Base-by-base conservation (phyloP, 2,797 vertebrate species). In the Carapus acus region DNA sequence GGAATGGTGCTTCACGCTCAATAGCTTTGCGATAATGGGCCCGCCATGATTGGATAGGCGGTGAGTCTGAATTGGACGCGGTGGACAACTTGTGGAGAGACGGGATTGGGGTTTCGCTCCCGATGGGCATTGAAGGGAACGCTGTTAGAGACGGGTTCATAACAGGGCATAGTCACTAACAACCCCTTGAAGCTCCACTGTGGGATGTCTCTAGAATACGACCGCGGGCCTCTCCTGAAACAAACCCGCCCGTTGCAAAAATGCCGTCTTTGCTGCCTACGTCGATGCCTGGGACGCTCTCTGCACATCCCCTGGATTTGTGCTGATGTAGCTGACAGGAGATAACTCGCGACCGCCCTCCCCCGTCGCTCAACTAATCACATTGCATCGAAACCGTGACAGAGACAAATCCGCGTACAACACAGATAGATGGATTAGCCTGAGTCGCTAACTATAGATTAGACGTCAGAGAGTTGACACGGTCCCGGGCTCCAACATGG, bases 361-460 rank as follows among this genome's bases (percentile, higher is more conserved):
- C 59, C 48, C 56, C 63, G 52, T 47, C 67, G 37, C 54, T 27
- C 58, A 9, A 19, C 64, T 76, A 73, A 79, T 81, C 74, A 73
- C 50, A 33, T 79, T 73, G 65, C 58, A 60, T 66, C 76, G n/a
- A 53, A 69, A 65, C 65, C 39, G 43, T 58, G 65, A 67, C 67
- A 66, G 57, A 78, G 75, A 74, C 77, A 76, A 76, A 54, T 40
- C 59, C 44, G 5, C 53, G 67, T 62, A 66, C 65, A 59, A 56
- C 48, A 41, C 53, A 60, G 55, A 76, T 50, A 60, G 64, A 76
- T 56, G 65, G 67, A 74, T 73, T 67, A 76, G 60, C 58, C 61
- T 55, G 46, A 69, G 70, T 54, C 54, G 70, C 38, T 53, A 52
- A 58, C 46, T 57, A 73, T 71, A 55, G 67, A 84, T 78, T 79